Percentiles rank a stretch among this genome's conserved stretches.
Conservation (phyloP, 2,113 vertebrate species). For the Apteryx owenii region DNA sequence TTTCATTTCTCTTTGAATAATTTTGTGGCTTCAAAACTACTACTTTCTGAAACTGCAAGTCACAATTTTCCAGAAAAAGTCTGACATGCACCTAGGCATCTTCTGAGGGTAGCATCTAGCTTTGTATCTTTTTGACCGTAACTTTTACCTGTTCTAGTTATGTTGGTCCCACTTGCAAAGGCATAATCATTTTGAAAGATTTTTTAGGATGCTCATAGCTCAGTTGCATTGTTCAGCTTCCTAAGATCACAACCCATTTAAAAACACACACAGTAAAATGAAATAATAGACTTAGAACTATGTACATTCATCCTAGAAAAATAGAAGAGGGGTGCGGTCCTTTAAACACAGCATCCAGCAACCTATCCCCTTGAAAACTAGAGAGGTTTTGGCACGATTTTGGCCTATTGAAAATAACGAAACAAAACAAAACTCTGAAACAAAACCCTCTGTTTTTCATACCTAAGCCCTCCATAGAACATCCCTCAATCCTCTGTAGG, state of each 20-base stretch:
- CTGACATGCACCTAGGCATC: neutral
- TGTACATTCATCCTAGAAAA: neutral
- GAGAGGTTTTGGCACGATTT: neutral
- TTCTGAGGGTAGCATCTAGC: neutral
- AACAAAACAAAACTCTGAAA: neutral
- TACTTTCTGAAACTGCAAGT: constrained; percentile 2
- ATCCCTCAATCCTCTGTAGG: neutral
- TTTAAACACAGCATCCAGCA: neutral
- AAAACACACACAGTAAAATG: neutral
- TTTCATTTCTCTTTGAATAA: constrained; percentile 42
- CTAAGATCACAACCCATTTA: neutral
- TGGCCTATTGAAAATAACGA: neutral
- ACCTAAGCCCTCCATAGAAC: neutral
- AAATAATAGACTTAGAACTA: neutral
- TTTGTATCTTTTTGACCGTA: neutral
- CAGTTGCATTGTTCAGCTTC: neutral
- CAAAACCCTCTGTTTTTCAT: neutral
- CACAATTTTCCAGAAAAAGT: constrained; percentile 12
- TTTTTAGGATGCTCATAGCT: neutral
- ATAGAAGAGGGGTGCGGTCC: neutral
- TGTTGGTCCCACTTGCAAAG: neutral
- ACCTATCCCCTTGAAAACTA: neutral
- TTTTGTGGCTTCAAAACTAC: neutral
- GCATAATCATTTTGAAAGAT: neutral
- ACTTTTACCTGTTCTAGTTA: neutral